phyloP scores from a whole-genome alignment of 2,113 vertebrate species.

The Pao palembangensis region DNA sequence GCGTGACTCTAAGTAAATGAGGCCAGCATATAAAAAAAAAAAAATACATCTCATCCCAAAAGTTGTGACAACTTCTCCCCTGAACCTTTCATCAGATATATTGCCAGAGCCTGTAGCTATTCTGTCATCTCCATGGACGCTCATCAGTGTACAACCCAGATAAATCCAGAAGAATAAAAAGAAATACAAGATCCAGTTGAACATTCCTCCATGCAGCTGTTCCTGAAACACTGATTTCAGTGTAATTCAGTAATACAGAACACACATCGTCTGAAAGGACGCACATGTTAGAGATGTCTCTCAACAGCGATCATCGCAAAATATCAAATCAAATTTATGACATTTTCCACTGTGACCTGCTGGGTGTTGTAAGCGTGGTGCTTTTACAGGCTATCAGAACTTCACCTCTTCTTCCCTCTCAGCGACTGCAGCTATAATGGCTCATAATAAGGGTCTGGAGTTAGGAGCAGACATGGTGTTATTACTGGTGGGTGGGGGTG shows the following conservation, averaged over 20 bases:
- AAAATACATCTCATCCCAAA: slow-evolving; percentile 2
- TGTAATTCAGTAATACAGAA: too few species aligned
- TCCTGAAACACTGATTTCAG: slow-evolving; percentile 3
- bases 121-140: slow-evolving; percentile 47
- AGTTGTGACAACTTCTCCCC: slow-evolving; percentile 54
- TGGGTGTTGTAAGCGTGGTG: slow-evolving; percentile 5
- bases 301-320: not conserved
- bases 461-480: slow-evolving; percentile 60
- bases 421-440: slow-evolving; percentile 65
- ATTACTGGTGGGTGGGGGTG: slow-evolving; percentile 39
- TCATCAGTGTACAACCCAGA: slow-evolving; percentile 25
- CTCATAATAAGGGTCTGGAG: slow-evolving; percentile 64
- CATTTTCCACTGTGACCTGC: slow-evolving; percentile 22
- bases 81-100: slow-evolving; percentile 47
- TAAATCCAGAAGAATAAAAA: slow-evolving; percentile 25
- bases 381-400: slow-evolving; percentile 62
- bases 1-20: slow-evolving; percentile 8
- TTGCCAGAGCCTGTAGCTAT: slow-evolving; percentile 45
- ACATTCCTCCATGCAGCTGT: too few species aligned
- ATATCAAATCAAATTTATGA: slow-evolving; percentile 5
- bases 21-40: not conserved
- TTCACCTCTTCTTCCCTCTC: slow-evolving; percentile 57
- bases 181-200: not conserved
- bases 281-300: not conserved
- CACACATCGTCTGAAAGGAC: not conserved